A percentile compares a stretch with the other conserved stretches of the same genome.
These are phyloP conservation scores for Bactericera cockerelli DNA, from an alignment of 1,140 invertebrate genomes.

Conservation along the genomic window DNA sequence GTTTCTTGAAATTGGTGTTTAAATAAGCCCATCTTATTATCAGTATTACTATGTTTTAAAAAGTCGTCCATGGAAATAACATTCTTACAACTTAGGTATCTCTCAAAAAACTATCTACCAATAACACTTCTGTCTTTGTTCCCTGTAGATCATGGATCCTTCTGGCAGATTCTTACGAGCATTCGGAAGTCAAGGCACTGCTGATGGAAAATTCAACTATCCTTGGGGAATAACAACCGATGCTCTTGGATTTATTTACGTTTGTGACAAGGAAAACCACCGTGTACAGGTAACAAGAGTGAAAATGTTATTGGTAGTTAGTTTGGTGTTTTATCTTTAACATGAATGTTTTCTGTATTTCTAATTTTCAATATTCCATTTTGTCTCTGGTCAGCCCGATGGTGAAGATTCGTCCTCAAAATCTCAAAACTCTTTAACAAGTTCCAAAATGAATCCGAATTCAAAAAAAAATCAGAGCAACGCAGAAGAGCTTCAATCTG, in stretches of 20 bases:
- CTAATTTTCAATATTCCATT: conserved; percentile 19
- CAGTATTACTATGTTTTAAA: too few species aligned
- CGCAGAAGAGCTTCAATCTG: too few species aligned
- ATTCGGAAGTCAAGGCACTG: conserved; percentile 83
- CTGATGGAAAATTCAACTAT: conserved; percentile 87
- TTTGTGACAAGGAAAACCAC: conserved; percentile 98
- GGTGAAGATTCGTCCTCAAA: background rate
- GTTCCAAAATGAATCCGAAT: too few species aligned
- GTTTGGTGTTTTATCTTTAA: conserved; percentile 10
- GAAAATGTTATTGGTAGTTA: conserved; percentile 13
- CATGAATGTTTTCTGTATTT: too few species aligned
- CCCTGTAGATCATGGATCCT: conserved; percentile 74
- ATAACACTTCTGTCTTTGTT: background rate
- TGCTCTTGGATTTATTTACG: conserved; percentile 94
- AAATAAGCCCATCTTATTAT: too few species aligned
- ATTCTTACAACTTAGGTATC: too few species aligned
- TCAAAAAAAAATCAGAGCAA: too few species aligned
- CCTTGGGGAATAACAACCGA: conserved; percentile 97
- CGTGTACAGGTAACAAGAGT: conserved; percentile 54
- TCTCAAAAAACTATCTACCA: background rate
- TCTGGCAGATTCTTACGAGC: conserved; percentile 74
- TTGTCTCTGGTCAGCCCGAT: conserved; percentile 9
- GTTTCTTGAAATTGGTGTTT: too few species aligned
- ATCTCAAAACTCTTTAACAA: too few species aligned
- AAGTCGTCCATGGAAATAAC: too few species aligned